A percentile compares a stretch with the other conserved stretches of the same genome.
Conservation (phyloP, 2,888 invertebrate genomes). For the Trypoxylon attenuatum region DNA sequence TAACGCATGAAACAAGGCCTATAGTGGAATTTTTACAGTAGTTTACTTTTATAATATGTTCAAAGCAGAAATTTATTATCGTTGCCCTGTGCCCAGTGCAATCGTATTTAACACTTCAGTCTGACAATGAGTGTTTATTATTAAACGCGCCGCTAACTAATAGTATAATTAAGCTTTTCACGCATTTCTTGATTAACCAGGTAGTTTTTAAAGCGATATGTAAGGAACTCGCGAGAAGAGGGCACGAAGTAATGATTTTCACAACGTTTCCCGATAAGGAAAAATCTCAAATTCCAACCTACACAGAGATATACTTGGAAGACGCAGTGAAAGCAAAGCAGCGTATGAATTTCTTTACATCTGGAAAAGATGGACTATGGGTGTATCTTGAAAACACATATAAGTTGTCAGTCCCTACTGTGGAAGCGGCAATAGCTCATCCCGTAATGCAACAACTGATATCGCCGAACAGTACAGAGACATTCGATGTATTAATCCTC, state of each 20-base stretch:
- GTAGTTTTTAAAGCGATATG: conserved; percentile 4
- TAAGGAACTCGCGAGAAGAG: conserved; percentile 20
- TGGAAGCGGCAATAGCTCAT: conserved; percentile 10
- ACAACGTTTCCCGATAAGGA: conserved; percentile 5
- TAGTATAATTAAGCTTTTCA: too few relatives aligned
- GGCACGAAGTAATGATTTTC: conserved; percentile 22
- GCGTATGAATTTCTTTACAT: neutral
- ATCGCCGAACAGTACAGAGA: conserved; percentile 11
- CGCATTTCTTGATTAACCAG: too few relatives aligned
- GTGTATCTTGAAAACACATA: neutral
- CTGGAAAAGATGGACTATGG: neutral
- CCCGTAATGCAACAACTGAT: conserved; percentile 24
- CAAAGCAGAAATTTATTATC: too few relatives aligned
- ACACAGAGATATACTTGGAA: conserved; percentile 14
- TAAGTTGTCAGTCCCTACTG: neutral
- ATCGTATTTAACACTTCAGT: too few relatives aligned
- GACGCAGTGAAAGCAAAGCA: neutral
- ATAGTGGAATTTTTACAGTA: too few relatives aligned
- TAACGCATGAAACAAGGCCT: too few relatives aligned
- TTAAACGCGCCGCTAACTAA: too few relatives aligned
- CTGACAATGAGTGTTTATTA: too few relatives aligned
- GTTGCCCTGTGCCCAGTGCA: too few relatives aligned
- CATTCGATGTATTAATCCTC: conserved; percentile 28
- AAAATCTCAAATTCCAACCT: conserved; percentile 7
- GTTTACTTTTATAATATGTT: too few relatives aligned